Conservation (phyloP, 2,888 invertebrate genomes). For the Thymelicus lineola region DNA sequence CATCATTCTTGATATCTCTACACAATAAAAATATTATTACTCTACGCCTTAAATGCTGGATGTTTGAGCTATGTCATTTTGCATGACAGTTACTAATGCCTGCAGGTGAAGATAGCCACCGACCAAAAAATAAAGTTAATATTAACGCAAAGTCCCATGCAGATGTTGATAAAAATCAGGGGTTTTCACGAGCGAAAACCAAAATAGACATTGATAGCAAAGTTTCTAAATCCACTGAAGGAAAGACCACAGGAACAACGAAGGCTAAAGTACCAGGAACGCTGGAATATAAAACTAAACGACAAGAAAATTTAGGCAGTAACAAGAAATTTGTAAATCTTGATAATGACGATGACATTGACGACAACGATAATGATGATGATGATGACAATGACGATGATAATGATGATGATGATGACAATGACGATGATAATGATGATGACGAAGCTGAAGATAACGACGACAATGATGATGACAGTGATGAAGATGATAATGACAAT, state of each 20-base stretch:
- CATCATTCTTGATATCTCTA: slow-evolving; percentile 74
- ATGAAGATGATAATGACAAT: slow-evolving; percentile 75
- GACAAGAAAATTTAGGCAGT: slow-evolving; percentile 36
- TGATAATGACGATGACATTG: slow-evolving; percentile 63
- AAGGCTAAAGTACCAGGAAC: slow-evolving; percentile 60
- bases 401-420: slow-evolving; percentile 69
- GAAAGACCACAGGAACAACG: slow-evolving; percentile 68
- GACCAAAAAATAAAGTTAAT: slow-evolving; percentile 76
- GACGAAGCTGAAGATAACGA: slow-evolving; percentile 68
- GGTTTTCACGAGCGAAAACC: slow-evolving; percentile 58
- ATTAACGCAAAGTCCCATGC: slow-evolving; percentile 81
- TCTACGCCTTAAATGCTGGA: slow-evolving; percentile 80
- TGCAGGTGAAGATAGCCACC: slow-evolving; percentile 85
- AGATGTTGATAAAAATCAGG: slow-evolving; percentile 77
- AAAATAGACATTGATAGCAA: slow-evolving; percentile 50
- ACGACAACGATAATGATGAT: slow-evolving; percentile 67
- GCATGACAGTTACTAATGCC: slow-evolving; percentile 87
- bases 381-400: slow-evolving; percentile 70
- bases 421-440: slow-evolving; percentile 74
- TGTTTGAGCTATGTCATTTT: slow-evolving; percentile 85
- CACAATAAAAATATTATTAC: slow-evolving; percentile 58
- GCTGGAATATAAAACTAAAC: slow-evolving; percentile 45
- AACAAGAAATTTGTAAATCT: slow-evolving; percentile 50
- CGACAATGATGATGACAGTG: slow-evolving; percentile 75
- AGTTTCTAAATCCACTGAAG: slow-evolving; percentile 47